Percentiles rank a stretch among this genome's conserved stretches.
Evolutionary conservation across 2,797 vertebrate species (phyloP).

Genomic region (Amphiprion clarkii): DNA sequence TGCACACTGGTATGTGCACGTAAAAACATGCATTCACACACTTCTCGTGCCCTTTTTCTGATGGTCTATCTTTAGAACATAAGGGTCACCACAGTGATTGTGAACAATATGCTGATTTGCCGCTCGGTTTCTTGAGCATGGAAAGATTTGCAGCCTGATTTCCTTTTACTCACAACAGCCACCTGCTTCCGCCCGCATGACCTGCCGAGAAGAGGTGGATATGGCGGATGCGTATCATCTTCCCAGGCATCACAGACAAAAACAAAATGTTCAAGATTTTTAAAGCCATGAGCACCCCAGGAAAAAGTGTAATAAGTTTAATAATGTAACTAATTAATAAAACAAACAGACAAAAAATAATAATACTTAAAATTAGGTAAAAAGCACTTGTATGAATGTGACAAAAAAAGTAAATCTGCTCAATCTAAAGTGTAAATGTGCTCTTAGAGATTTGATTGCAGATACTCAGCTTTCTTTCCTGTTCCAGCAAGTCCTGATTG

Average conservation of each 20-base stretch:
- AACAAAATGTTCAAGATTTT: conserved; percentile 13
- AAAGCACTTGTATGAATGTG: no score
- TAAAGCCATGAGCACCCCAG: not conserved
- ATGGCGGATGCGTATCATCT: conserved; percentile 38
- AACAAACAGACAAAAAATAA: no score
- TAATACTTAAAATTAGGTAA: no score
- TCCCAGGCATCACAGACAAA: conserved; percentile 18
- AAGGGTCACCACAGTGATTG: conserved; percentile 43
- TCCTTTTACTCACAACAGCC: conserved; percentile 37
- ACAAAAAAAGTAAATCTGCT: no score
- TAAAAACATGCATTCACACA: conserved; percentile 14
- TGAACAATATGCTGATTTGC: conserved; percentile 68
- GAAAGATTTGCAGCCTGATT: conserved; percentile 63
- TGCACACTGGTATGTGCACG: conserved; percentile 16
- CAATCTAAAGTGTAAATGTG: no score
- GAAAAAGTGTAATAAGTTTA: no score
- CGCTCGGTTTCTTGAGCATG: conserved; percentile 49
- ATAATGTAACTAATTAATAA: no score
- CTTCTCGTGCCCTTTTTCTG: conserved; percentile 25
- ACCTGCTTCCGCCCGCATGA: conserved; percentile 58
- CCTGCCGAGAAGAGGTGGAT: conserved; percentile 25
- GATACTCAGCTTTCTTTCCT: no score
- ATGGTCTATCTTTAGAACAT: conserved; percentile 49
- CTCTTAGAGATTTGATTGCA: no score
- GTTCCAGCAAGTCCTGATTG: no score